Base-by-base conservation (phyloP, 1,140 invertebrate species). In the Hormaphis cornu region DNA sequence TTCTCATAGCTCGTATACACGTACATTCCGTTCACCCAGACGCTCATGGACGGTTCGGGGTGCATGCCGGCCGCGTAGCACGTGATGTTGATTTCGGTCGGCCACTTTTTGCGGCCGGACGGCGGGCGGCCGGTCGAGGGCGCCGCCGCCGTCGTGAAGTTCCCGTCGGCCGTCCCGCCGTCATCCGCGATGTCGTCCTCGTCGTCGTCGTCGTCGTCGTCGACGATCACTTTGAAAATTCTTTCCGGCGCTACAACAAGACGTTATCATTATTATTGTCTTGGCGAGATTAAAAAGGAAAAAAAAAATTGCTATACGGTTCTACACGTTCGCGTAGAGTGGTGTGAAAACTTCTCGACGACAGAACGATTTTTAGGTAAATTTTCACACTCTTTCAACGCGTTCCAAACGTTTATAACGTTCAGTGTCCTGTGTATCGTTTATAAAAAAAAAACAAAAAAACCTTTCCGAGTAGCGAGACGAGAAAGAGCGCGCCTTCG, bases 1-100 rank as follows among this genome's bases (percentile, higher is more conserved):
- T n/a, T n/a, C n/a, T n/a, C n/a, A n/a, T n/a, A n/a, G n/a, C n/a
- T n/a, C n/a, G n/a, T n/a, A 22, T 22, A 40, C 40, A 40, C 54
- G 3, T 58, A 58, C 54, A 58, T 22, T 58, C 54, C 54, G 20
- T 58, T 58, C 33, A 58, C 54, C 54, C 54, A 58, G 28, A 58
- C 40, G 54, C 35, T 58, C 54, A 58, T 58, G 20, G 54, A 58
- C 16, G 54, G 54, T 24, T 40, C 54, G 20, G 54, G 54, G 16
- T 40, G 54, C 54, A 58, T 40, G 54, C 54, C 54, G 14, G 54
- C 54, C 14, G 54, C 54, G 14, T 58, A 58, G 12, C 54, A 58
- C 7, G 54, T 58, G 35, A 58, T 58, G 54, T 58, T 58, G 14
- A 58, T 58, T 40, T 58, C 54, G 20, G 54, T 58, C 4, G 54